These are phyloP conservation scores for Sinotaia quadrata DNA, from an alignment of 2,888 invertebrate genomes.

Conservation along the genomic window DNA sequence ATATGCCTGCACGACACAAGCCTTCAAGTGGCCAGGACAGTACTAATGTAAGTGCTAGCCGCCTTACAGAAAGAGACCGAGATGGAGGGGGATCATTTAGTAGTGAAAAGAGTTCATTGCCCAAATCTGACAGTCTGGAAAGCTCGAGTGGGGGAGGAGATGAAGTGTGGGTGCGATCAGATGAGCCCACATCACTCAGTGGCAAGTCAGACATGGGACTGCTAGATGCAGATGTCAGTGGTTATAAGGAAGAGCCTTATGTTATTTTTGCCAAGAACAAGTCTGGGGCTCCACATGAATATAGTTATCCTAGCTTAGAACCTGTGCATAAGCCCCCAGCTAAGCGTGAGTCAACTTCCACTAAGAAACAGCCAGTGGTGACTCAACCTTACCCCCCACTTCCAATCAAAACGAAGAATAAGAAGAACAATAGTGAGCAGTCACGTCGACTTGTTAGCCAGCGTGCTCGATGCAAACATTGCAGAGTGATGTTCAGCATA, in stretches of 20 bases:
- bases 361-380: slow-evolving; percentile 48
- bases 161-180: slow-evolving; percentile 63
- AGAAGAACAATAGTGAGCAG: slow-evolving; percentile 53
- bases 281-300: slow-evolving; percentile 79
- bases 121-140: slow-evolving; percentile 51
- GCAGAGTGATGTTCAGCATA: slow-evolving; percentile 78
- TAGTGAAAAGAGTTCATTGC: slow-evolving; percentile 54
- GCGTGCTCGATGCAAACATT: slow-evolving; percentile 73
- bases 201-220: slow-evolving; percentile 61
- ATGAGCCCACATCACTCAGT: slow-evolving; percentile 56
- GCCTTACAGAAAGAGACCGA: neutral
- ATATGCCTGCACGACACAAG: slow-evolving; percentile 72
- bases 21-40: neutral
- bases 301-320: slow-evolving; percentile 85
- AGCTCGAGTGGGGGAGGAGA: slow-evolving; percentile 52
- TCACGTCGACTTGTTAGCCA: slow-evolving; percentile 41
- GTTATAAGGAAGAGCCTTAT: slow-evolving; percentile 60
- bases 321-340: slow-evolving; percentile 60
- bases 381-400: slow-evolving; percentile 72
- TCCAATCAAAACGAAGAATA: slow-evolving; percentile 62
- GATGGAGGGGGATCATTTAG: slow-evolving; percentile 46
- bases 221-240: slow-evolving; percentile 49
- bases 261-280: slow-evolving; percentile 61
- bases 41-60: neutral
- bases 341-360: slow-evolving; percentile 60